Percentiles rank a stretch among this genome's conserved stretches.
phyloP scores from a whole-genome alignment of 2,113 vertebrate species.

The Mesoclemmys tuberculata region DNA sequence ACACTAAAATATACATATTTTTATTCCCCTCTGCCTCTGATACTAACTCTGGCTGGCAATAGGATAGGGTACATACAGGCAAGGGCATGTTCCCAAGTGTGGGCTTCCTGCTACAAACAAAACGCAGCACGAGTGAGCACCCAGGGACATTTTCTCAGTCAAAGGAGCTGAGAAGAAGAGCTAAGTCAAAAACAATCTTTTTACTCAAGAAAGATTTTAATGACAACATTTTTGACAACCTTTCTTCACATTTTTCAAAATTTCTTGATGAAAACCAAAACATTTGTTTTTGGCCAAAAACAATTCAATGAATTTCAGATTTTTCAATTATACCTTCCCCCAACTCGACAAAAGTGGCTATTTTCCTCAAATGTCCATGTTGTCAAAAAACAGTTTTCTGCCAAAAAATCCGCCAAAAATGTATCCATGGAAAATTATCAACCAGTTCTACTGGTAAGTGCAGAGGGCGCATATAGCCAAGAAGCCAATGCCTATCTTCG shows the following conservation, averaged over 20 bases:
- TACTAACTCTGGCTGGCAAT: neutral
- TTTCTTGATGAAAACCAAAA: neutral
- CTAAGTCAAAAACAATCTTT: neutral
- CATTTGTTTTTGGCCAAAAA: neutral
- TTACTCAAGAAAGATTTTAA: neutral
- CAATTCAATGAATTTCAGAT: neutral
- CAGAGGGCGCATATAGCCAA: neutral
- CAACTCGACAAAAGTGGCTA: neutral
- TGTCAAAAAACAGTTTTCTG: slow-evolving; percentile 31
- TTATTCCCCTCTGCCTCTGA: too few relatives aligned
- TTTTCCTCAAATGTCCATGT: neutral
- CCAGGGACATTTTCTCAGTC: neutral
- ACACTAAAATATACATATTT: neutral
- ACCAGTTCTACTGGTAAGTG: neutral
- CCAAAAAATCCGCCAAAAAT: neutral
- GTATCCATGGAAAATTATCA: neutral
- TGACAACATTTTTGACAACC: neutral
- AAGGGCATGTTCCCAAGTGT: neutral
- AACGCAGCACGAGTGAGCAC: neutral
- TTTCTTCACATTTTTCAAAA: neutral
- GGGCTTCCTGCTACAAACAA: neutral
- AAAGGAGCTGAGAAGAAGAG: neutral
- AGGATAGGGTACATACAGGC: neutral
- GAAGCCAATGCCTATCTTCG: neutral
- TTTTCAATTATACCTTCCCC: neutral